Base-by-base conservation (phyloP, 2,888 invertebrate genomes). In the Anthophora plumipes region DNA sequence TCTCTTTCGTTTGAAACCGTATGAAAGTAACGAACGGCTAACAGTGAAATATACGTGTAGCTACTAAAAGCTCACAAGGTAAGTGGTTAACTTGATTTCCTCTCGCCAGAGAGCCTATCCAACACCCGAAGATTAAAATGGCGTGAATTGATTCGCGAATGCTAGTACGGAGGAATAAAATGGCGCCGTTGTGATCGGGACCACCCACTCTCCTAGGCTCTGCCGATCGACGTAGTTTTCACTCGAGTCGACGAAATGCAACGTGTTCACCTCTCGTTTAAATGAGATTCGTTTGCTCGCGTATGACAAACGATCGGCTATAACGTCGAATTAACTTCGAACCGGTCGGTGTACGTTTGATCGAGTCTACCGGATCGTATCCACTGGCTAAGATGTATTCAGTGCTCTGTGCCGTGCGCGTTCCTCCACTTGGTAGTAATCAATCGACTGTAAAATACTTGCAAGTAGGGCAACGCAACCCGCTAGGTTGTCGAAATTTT, bases 291-390 rank as follows among this genome's bases (percentile, higher is more conserved):
- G 73, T 74, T 82, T 59, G 60, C 61, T 80, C 73, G 75, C 68
- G 77, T 72, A 69, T 86, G 85, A 87, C 85, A 80, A 87, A 85
- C 80, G 87, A 77, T 64, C 85, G 63, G 46, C 77, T 78, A 72
- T 85, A 83, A 81, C 85, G 80, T 87, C 73, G 86, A 86, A 86
- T 86, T 85, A 87, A 83, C 80, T 87, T 77, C 61, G 20, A 75
- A 78, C 72, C 70, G 87, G 80, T 63, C 79, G 77, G 85, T 52
- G 41, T 82, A 77, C 85, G 78, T 88, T 86, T 81, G 82, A 86
- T 84, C 59, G 76, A 87, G 79, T 71, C 79, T 67, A 79, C 55
- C 82, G 80, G 66, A 86, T 69, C 86, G 88, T 88, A 80, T 82
- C 80, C 77, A 75, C 31, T 3, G 31, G 31, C 66, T 75, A 79